Percentiles rank a stretch among this genome's conserved stretches.
Conservation (phyloP, 2,113 vertebrate species). For the Cottus gobio region DNA sequence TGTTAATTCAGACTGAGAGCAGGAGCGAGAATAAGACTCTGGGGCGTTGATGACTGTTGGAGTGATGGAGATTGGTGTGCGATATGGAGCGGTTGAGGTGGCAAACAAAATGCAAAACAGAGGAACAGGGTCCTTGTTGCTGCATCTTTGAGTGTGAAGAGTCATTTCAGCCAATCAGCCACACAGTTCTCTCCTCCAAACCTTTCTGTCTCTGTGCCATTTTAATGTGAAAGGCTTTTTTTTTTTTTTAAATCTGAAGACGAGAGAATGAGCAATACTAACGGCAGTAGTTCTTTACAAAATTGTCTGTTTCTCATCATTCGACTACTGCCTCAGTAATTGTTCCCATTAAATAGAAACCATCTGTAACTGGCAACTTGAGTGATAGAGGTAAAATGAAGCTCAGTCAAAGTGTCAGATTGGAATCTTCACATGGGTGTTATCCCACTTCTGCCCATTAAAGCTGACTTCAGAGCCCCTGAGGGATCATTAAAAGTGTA, state of each 20-base stretch:
- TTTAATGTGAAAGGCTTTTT: conserved; percentile 1
- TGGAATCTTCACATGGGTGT: conserved; percentile 62
- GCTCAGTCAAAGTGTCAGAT: conserved; percentile 62
- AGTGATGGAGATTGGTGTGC: conserved; percentile 75
- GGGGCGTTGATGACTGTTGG: conserved; percentile 56
- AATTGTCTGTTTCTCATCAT: conserved; percentile 44
- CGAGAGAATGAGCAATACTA: background rate
- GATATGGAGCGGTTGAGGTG: conserved; percentile 57
- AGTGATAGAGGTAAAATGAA: conserved; percentile 52
- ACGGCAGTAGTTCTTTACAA: conserved; percentile 5
- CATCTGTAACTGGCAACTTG: conserved; percentile 43
- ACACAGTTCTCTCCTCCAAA: conserved; percentile 8
- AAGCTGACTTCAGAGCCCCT: conserved; percentile 54
- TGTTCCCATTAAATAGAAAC: conserved; percentile 55
- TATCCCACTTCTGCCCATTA: conserved; percentile 72
- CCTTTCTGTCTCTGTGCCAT: conserved; percentile 2
- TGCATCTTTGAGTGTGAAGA: conserved; percentile 21
- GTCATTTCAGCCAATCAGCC: conserved; percentile 42
- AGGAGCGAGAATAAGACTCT: conserved; percentile 65
- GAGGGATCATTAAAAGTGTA: conserved; percentile 62
- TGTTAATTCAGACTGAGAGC: conserved; percentile 76
- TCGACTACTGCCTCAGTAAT: conserved; percentile 45
- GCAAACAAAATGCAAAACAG: conserved; percentile 67
- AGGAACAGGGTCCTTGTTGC: conserved; percentile 31
- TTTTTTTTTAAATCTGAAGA: background rate